Evolutionary conservation across 1,140 invertebrate genomes (phyloP).

Genomic region (Ostrea edulis): DNA sequence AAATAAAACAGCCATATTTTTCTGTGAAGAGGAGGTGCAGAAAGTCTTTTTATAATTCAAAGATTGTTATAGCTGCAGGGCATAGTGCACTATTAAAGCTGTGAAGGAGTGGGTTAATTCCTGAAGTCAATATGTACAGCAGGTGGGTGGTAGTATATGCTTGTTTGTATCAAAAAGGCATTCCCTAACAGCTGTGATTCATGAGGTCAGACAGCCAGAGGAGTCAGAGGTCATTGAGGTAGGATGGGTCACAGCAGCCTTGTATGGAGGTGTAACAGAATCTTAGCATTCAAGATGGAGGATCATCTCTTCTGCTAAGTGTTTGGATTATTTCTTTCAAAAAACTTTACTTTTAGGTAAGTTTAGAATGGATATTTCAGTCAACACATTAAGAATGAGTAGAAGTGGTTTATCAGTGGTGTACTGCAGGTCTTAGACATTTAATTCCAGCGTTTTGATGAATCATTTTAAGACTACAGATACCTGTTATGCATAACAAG

Average conservation of each 20-base stretch:
- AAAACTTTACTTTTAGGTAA: slow-evolving; percentile 10
- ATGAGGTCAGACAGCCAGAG: slow-evolving; percentile 45
- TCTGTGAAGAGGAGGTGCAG: not conserved
- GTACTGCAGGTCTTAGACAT: not conserved
- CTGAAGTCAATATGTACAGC: slow-evolving; percentile 17
- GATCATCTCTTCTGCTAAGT: slow-evolving; percentile 44
- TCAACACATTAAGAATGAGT: not conserved
- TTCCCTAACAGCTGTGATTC: slow-evolving; percentile 44
- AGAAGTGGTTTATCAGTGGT: not conserved
- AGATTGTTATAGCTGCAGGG: not conserved
- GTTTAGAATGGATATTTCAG: not conserved
- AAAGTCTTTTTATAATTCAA: not conserved
- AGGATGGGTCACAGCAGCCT: slow-evolving; percentile 50
- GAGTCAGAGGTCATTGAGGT: slow-evolving; percentile 49
- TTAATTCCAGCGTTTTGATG: not conserved
- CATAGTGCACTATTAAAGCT: slow-evolving; percentile 2
- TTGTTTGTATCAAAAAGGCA: slow-evolving; percentile 38
- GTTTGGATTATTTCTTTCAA: not conserved
- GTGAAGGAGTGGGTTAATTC: slow-evolving; percentile 20
- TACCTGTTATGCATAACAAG: slow-evolving; percentile 16
- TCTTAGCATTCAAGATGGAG: slow-evolving; percentile 58
- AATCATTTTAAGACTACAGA: not conserved
- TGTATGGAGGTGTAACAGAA: slow-evolving; percentile 58
- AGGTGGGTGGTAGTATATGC: slow-evolving; percentile 40
- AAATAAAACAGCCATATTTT: not conserved